These are phyloP conservation scores for Cisticola juncidis DNA, from an alignment of 2,113 vertebrate genomes.

Conservation along the genomic window DNA sequence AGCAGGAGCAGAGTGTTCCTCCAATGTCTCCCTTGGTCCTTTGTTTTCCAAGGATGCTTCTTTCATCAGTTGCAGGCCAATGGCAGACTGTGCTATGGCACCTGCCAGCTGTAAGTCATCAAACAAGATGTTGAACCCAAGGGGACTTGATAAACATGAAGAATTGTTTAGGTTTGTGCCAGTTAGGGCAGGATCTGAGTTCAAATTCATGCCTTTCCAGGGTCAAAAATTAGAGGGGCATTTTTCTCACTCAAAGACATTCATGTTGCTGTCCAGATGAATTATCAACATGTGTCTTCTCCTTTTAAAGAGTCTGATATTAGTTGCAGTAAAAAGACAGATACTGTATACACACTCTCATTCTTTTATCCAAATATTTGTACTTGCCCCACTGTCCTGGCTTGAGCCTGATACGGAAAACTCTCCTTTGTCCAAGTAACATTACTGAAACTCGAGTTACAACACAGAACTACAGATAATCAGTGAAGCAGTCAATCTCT, in stretches of 20 bases:
- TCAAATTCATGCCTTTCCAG: neutral
- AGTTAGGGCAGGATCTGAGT: neutral
- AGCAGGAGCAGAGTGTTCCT: neutral
- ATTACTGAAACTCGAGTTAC: neutral
- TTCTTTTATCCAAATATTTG: neutral
- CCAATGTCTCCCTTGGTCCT: neutral
- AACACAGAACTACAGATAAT: neutral
- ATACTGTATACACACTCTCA: neutral
- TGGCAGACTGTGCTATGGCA: neutral
- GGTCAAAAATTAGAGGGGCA: neutral
- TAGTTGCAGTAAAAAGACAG: neutral
- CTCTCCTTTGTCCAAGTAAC: neutral
- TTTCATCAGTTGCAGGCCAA: neutral
- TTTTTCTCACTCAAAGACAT: neutral
- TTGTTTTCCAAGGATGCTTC: neutral
- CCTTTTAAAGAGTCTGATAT: neutral
- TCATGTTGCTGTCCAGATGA: neutral
- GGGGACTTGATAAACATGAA: neutral
- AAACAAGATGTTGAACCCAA: neutral
- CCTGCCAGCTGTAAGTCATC: neutral
- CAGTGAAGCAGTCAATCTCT: neutral
- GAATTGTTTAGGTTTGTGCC: neutral
- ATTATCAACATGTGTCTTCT: neutral
- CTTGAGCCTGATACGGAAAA: neutral
- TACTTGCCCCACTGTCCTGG: neutral